Percentiles rank a stretch among this genome's conserved stretches.
Conservation (phyloP, 2,113 vertebrate species). For the Toxotes jaculatrix region DNA sequence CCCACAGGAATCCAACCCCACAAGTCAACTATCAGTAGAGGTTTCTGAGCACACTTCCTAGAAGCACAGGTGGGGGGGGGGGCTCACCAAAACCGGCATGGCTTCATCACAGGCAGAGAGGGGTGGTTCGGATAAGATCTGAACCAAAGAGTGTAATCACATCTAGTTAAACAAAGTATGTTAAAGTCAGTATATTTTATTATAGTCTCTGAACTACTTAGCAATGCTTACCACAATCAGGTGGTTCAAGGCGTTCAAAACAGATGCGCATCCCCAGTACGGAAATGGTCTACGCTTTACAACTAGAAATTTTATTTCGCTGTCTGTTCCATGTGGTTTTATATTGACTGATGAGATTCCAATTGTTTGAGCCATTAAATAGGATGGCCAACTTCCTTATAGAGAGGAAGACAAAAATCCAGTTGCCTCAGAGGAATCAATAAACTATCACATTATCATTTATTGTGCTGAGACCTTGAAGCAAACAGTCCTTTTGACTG, state of each 20-base stretch:
- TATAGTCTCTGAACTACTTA: background rate
- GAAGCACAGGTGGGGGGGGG: conserved; percentile 22
- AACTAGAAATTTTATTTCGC: background rate
- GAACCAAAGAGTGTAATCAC: background rate
- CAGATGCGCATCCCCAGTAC: background rate
- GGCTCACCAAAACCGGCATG: conserved; percentile 12
- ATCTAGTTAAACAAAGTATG: background rate
- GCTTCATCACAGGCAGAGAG: conserved; percentile 10
- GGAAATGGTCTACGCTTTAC: background rate
- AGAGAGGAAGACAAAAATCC: conserved; percentile 10
- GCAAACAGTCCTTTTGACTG: conserved; percentile 39
- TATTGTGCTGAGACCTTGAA: conserved; percentile 40
- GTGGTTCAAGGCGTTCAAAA: too few species aligned
- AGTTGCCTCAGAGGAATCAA: conserved; percentile 56
- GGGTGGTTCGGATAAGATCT: background rate
- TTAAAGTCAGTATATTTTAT: too few species aligned
- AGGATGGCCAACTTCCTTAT: background rate
- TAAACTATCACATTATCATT: conserved; percentile 59
- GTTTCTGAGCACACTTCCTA: conserved; percentile 75
- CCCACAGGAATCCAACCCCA: conserved; percentile 70
- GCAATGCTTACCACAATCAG: background rate
- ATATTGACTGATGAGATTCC: background rate
- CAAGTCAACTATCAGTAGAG: conserved; percentile 34
- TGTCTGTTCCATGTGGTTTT: conserved; percentile 9
- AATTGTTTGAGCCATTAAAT: conserved; percentile 11